Base-by-base conservation (phyloP, 2,113 vertebrate species). In the Thunnus thynnus region DNA sequence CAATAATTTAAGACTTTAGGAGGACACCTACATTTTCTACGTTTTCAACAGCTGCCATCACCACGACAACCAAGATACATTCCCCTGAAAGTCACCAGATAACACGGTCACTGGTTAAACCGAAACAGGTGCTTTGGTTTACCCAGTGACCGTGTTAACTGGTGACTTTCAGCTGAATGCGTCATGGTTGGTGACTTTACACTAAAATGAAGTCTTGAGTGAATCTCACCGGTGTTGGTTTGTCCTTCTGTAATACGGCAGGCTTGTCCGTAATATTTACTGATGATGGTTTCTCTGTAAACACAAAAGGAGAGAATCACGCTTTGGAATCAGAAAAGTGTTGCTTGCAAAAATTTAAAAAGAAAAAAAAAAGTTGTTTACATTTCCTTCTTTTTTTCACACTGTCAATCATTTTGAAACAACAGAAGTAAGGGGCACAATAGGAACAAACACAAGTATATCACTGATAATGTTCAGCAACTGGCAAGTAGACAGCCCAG, bases 281-380 rank as follows among this genome's bases (percentile, higher is more conserved):
- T 84, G 92, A 92, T 44, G 95, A 96, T 8, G 97, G 97, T 84
- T 94, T 95, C 86, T 98, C 97, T 98, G 93, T 75, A 95, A 93
- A 94, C 82, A 93, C 88, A 86, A 73, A 83, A 88, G 18, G 2
- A 65, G 30, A 67, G 5, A 60, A 63, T 76, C 48, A 44, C 20
- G 7, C n/a, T 36, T 70, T 11, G 13, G 25, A 58, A 16, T 61
- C 25, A 25, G 12, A 66, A 22, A 36, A 27, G 9, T 14, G 36
- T 27, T 10, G 1, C 25, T 46, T 17, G 13, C 3, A 10, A 27
- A 8, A 51, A 58, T 13, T 17, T 62, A 9, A 9, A 9, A 9
- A 41, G 5, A 36, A 36, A 36, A 36, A 36, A 36, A 9, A 41
- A 36, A 36, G 32, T 36, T 36, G 32, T 36, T 36, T 36, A 36